These are phyloP conservation scores for Microcebus ravelobensis DNA, from an alignment of 2,113 vertebrate genomes.

Conservation along the genomic window DNA sequence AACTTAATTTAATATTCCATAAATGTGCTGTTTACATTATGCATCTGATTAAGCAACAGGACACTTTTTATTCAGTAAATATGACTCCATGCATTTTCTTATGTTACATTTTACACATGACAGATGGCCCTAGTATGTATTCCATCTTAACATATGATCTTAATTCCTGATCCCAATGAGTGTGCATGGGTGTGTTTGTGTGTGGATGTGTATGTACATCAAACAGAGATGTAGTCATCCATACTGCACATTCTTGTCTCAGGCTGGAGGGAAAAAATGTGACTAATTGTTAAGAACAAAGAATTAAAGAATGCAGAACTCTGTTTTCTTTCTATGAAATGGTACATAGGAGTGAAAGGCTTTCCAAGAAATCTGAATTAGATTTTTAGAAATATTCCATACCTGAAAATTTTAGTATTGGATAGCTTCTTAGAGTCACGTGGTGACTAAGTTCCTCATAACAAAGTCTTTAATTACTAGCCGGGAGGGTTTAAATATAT, in stretches of 20 bases:
- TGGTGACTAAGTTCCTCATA: fast-evolving
- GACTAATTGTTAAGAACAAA: not conserved
- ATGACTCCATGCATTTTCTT: not conserved
- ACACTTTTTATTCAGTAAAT: slow-evolving; percentile 20
- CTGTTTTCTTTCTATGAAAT: not conserved
- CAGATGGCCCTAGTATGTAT: slow-evolving; percentile 25
- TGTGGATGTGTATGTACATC: not conserved
- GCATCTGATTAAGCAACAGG: slow-evolving; percentile 12
- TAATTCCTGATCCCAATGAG: not conserved
- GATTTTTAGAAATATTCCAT: not conserved
- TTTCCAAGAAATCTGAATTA: not conserved
- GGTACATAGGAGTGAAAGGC: not conserved
- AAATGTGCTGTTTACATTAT: slow-evolving; percentile 27
- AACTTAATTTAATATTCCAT: slow-evolving; percentile 47
- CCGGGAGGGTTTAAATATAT: not conserved
- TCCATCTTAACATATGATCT: not conserved
- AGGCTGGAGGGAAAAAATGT: not conserved
- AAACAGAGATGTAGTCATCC: not conserved
- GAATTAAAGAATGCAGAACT: not conserved
- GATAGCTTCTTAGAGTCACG: not conserved
- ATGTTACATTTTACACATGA: slow-evolving; percentile 34
- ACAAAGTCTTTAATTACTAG: not conserved
- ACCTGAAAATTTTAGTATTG: not conserved
- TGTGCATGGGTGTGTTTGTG: not conserved
- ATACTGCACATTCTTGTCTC: not conserved